Evolutionary conservation across 37 sponge, comb jelly and placozoan species (phyloP).

Genomic region (Diacarnus erythraeanus): DNA sequence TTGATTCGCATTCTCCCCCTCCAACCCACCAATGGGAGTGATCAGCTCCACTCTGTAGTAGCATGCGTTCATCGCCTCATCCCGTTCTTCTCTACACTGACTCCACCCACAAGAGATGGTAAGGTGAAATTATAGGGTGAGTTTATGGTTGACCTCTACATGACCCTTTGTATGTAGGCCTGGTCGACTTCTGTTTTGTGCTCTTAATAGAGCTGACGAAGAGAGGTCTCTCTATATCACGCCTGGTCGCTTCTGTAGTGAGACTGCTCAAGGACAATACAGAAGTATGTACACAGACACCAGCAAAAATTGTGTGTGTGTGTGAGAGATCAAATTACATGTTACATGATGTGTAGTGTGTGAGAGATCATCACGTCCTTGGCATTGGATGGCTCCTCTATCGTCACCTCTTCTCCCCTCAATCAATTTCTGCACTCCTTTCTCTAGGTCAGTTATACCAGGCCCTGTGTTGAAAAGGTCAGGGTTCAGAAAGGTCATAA

Average conservation of each 20-base stretch:
- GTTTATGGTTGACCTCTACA: background rate
- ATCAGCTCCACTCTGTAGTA: background rate
- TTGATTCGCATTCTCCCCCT: conserved; percentile 8
- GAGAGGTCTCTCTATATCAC: background rate
- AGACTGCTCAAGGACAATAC: background rate
- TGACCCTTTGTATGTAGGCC: background rate
- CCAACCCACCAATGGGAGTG: background rate
- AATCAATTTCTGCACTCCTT: background rate
- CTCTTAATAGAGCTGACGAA: conserved; percentile 2
- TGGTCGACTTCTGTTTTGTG: background rate
- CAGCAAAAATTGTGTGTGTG: too few species aligned
- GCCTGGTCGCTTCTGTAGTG: background rate
- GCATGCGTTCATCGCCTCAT: background rate
- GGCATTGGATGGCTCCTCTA: conserved; percentile 9
- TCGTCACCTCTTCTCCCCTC: conserved; percentile 3
- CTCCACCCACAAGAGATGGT: background rate
- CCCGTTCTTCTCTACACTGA: background rate
- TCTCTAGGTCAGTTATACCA: conserved; percentile 1
- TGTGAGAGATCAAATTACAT: too few species aligned
- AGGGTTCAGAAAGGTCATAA: too few species aligned
- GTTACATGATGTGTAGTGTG: background rate
- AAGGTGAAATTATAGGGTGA: background rate
- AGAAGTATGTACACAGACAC: background rate
- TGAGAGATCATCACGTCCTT: background rate
- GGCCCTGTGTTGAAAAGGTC: background rate